Percentiles rank a stretch among this genome's conserved stretches.
These are phyloP conservation scores for Crotalus adamanteus DNA, from an alignment of 2,797 vertebrate genomes.

Conservation along the genomic window DNA sequence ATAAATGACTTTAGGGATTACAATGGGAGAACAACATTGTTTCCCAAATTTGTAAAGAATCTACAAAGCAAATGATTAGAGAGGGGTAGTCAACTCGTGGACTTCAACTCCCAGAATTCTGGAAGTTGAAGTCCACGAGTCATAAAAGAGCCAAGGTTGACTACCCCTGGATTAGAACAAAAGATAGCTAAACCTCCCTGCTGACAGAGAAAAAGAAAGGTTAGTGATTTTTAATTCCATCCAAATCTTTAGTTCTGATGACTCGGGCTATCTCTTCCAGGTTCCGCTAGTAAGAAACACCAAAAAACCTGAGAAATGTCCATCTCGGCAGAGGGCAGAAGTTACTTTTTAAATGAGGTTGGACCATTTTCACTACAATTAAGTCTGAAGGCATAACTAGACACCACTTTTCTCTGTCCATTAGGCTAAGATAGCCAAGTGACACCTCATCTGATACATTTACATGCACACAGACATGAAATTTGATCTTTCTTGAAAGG, in stretches of 20 bases:
- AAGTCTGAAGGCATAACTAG: background rate
- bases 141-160: too few species aligned
- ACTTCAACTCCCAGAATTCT: too few species aligned
- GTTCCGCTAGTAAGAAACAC: background rate
- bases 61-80: background rate
- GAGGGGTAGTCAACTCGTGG: too few species aligned
- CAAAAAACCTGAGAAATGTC: background rate
- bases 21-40: background rate
- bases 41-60: background rate
- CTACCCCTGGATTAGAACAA: background rate
- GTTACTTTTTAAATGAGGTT: background rate
- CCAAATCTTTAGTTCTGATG: background rate
- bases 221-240: background rate
- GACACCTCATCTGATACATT: background rate
- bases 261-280: background rate
- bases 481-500: background rate
- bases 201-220: background rate
- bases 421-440: background rate
- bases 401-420: background rate
- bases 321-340: background rate
- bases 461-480: background rate
- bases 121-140: too few species aligned
- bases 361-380: background rate
- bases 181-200: background rate
- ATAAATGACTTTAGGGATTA: background rate